Base-by-base conservation (phyloP, 2,888 invertebrate genomes). In the Chrysodeixis includens region DNA sequence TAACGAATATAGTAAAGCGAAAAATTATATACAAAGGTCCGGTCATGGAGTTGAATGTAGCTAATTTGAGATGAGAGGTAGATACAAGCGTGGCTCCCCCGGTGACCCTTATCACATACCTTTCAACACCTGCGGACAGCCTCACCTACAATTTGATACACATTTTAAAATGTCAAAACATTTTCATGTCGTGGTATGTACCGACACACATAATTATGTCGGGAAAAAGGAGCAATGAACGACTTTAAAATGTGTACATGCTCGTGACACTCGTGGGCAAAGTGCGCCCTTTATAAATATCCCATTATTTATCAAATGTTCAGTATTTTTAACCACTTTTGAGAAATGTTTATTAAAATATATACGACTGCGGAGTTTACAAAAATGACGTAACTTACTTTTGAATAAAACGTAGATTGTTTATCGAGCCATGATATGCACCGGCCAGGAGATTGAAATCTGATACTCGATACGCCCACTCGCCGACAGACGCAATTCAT, bases 381-480 rank as follows among this genome's bases (percentile, higher is more conserved):
- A 69, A 76, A 76, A 71, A 65, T 67, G 65, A 59, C 56, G 51
- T 56, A 22, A 26, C 65, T 59, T 71, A 30, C 12, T 14, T 58
- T 63, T 20, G 30, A 52, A 20, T 22, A 69, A 32, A 66, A 66
- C 56, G 52, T 60, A 69, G 46, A 60, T 74, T 73, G 68, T 78
- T 68, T 60, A 66, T 53, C 35, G 44, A 10, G 60, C 71, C 67
- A 76, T 80, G 76, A 71, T 69, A 64, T 78, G 71, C 73, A 65
- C 67, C 72, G 78, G 65, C 74, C 76, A 86, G 78, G 83, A 84
- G 85, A 90, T 85, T 87, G 93, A 86, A 92, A 93, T 88, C 84
- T 72, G 86, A 93, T 88, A 87, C 83, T 71, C 76, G 69, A 81
- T 82, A 91, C 93, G 92, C 93, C 93, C 93, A 91, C 90, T 86